Conservation (phyloP, 1,140 invertebrate species). For the Drosophila athabasca region DNA sequence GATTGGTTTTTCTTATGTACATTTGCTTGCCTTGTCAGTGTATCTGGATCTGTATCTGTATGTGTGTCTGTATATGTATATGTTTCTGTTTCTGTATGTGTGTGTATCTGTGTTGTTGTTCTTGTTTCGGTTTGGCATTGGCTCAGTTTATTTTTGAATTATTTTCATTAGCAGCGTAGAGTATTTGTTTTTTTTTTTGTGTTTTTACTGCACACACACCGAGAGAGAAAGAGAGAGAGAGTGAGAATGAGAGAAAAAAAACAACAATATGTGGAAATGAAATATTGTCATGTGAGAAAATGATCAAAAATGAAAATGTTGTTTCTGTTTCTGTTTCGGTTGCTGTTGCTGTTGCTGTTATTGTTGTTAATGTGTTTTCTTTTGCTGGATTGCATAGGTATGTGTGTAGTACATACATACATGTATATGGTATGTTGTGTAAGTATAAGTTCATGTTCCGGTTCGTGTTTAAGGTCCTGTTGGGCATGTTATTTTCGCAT, state of each 20-base stretch:
- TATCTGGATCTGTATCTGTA: slow-evolving; percentile 13
- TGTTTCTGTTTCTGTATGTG: slow-evolving; percentile 20
- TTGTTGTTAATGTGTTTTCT: slow-evolving; percentile 42
- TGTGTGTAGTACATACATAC: neutral
- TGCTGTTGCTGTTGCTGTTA: slow-evolving; percentile 1
- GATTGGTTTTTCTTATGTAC: slow-evolving; percentile 41
- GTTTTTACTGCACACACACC: slow-evolving; percentile 20
- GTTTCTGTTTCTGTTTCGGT: slow-evolving; percentile 3
- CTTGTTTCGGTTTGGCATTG: slow-evolving; percentile 62
- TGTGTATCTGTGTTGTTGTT: slow-evolving; percentile 54
- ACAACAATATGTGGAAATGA: slow-evolving; percentile 39
- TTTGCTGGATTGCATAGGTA: slow-evolving; percentile 6
- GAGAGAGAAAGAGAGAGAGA: neutral
- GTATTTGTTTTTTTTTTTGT: slow-evolving; percentile 13
- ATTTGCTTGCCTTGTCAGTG: slow-evolving; percentile 27
- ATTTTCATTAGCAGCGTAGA: slow-evolving; percentile 44
- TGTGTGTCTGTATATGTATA: too few species aligned
- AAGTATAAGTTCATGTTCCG: slow-evolving; percentile 13
- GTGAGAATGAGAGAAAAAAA: neutral
- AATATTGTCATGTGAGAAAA: slow-evolving; percentile 45
- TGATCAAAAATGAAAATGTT: slow-evolving; percentile 40
- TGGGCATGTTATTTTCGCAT: slow-evolving; percentile 67
- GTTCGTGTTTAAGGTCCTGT: slow-evolving; percentile 44
- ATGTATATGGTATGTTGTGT: neutral
- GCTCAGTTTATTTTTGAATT: slow-evolving; percentile 59